Conservation (phyloP, 2,797 vertebrate genomes). For the Protosalanx chinensis region DNA sequence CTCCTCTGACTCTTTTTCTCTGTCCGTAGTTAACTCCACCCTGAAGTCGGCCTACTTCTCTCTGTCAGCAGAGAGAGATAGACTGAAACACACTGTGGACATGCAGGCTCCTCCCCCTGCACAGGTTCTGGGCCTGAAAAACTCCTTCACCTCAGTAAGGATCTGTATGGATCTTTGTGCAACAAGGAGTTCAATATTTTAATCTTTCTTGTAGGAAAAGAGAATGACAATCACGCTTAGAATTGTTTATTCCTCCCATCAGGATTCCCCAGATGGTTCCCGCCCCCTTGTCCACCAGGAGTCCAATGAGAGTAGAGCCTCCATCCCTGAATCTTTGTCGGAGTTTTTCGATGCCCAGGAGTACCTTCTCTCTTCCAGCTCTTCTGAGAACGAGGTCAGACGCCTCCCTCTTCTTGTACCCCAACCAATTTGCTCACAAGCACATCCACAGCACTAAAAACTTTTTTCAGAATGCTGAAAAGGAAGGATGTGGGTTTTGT, state of each 20-base stretch:
- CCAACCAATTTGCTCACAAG: not conserved
- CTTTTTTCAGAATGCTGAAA: not conserved
- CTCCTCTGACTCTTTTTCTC: constrained; percentile 4
- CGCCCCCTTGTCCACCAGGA: constrained; percentile 85
- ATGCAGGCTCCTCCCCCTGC: constrained; percentile 73
- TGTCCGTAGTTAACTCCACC: constrained; percentile 80
- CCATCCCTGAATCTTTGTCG: constrained; percentile 89
- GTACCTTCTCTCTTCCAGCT: constrained; percentile 94
- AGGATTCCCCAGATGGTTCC: constrained; percentile 74
- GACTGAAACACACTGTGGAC: constrained; percentile 83
- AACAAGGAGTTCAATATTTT: not conserved
- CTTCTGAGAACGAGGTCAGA: constrained; percentile 94
- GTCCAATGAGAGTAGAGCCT: constrained; percentile 87
- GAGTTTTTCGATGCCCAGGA: constrained; percentile 98
- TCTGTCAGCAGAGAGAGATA: constrained; percentile 81
- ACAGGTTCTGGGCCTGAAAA: constrained; percentile 84
- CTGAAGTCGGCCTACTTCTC: constrained; percentile 86
- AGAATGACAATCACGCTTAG: not conserved
- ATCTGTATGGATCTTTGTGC: not conserved
- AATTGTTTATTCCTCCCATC: constrained; percentile 53
- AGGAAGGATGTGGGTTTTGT: constrained; percentile 1
- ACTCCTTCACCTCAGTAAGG: constrained; percentile 75
- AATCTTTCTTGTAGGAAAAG: not conserved
- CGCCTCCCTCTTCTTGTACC: not conserved
- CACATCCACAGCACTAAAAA: too few species aligned